phyloP scores from a whole-genome alignment of 2,888 invertebrate species.

The Dysmachus trigonus region DNA sequence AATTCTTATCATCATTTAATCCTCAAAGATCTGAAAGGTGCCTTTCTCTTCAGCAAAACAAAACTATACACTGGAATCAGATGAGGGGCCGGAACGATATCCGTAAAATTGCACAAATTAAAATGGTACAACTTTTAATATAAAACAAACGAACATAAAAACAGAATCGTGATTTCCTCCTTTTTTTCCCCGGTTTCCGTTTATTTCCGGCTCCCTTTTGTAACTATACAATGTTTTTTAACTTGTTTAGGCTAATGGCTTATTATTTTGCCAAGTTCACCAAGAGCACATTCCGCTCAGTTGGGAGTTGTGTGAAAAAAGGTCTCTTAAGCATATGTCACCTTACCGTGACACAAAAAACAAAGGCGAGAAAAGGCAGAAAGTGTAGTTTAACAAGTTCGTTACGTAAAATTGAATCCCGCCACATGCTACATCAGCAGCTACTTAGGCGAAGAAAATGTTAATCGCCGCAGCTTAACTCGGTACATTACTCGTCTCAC shows the following conservation, averaged over 20 bases:
- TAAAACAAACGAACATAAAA: not conserved
- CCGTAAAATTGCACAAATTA: not conserved
- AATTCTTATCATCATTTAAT: not conserved
- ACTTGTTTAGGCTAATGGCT: not conserved
- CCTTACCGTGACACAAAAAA: not conserved
- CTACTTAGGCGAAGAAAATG: not conserved
- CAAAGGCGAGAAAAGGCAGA: not conserved
- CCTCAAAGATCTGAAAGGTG: not conserved
- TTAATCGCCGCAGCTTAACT: not conserved
- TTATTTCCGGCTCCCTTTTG: not conserved
- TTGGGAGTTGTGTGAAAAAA: not conserved
- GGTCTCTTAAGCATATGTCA: not conserved
- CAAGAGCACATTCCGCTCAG: not conserved
- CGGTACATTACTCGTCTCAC: not conserved
- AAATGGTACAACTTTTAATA: not conserved
- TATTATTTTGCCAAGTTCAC: not conserved
- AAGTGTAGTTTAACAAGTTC: not conserved
- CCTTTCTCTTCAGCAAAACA: not conserved
- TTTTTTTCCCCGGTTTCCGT: not conserved
- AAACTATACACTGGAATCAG: not conserved
- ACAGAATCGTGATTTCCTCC: not conserved
- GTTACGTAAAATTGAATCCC: not conserved
- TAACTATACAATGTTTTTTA: not conserved
- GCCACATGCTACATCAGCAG: not conserved
- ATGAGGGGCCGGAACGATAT: not conserved